These are phyloP conservation scores for Herpailurus yagouaroundi DNA, from an alignment of 2,113 vertebrate genomes.

Conservation along the genomic window DNA sequence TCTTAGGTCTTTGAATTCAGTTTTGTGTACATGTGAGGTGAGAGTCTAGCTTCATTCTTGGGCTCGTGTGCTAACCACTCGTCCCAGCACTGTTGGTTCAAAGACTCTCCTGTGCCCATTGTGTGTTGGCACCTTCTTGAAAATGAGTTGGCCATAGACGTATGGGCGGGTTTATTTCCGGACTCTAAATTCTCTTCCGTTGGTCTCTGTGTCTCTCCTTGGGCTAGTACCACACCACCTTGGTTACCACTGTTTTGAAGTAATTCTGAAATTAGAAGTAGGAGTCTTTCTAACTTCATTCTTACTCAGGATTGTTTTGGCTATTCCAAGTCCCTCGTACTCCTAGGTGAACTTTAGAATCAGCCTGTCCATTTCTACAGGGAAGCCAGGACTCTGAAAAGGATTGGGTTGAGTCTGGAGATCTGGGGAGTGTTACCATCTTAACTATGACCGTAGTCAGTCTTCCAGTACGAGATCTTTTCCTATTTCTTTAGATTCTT, in stretches of 20 bases:
- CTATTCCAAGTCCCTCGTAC: too few relatives aligned
- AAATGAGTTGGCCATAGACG: background rate
- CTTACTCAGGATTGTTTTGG: too few relatives aligned
- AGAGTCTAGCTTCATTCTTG: too few relatives aligned
- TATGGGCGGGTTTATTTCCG: too few relatives aligned
- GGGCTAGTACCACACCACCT: background rate
- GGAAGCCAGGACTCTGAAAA: background rate
- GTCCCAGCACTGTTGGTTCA: background rate
- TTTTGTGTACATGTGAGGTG: background rate
- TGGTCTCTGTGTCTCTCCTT: background rate
- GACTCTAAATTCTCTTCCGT: too few relatives aligned
- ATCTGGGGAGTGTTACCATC: background rate
- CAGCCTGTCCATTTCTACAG: background rate
- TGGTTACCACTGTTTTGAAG: background rate
- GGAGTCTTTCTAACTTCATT: background rate
- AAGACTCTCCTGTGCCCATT: background rate
- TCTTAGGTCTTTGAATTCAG: background rate
- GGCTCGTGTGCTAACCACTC: rapidly evolving
- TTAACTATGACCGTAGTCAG: too few relatives aligned
- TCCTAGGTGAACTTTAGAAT: background rate
- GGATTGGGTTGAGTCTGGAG: background rate
- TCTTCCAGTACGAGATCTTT: background rate
- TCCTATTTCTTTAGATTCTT: background rate
- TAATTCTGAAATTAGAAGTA: background rate
- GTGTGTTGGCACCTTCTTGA: background rate